Conservation (phyloP, 2,888 invertebrate species). For the Amiota mariae region DNA sequence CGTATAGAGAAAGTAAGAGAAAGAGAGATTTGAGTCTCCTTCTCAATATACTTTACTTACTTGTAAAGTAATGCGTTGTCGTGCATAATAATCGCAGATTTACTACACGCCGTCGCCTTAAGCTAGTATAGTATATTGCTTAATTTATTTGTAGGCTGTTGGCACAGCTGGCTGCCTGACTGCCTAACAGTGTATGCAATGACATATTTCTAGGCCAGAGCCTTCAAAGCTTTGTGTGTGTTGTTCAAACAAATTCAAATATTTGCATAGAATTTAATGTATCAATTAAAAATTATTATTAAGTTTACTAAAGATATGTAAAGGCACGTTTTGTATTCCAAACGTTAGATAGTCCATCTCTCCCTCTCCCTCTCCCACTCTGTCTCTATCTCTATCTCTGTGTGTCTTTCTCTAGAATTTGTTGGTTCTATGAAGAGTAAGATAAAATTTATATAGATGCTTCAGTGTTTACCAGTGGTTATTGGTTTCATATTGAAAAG, state of each 20-base stretch:
- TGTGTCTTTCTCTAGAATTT: too few relatives aligned
- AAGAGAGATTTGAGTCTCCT: too few relatives aligned
- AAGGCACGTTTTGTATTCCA: slow-evolving; percentile 65
- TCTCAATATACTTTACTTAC: too few relatives aligned
- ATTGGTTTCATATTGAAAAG: slow-evolving; percentile 68
- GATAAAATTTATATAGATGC: neutral
- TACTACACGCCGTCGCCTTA: slow-evolving; percentile 42
- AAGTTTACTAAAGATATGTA: slow-evolving; percentile 71
- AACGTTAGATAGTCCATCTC: too few relatives aligned
- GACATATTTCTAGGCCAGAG: neutral
- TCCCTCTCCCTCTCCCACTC: neutral
- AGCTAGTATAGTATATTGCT: neutral
- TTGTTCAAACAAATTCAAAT: slow-evolving; percentile 45
- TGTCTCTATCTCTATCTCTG: too few relatives aligned
- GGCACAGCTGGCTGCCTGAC: neutral
- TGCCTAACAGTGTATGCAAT: slow-evolving; percentile 1
- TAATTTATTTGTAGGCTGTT: neutral
- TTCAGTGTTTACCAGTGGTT: slow-evolving; percentile 62
- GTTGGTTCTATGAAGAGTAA: neutral
- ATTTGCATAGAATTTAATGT: slow-evolving; percentile 72
- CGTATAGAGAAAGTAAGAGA: too few relatives aligned
- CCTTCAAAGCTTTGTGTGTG: slow-evolving; percentile 1
- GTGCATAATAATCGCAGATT: slow-evolving; percentile 64
- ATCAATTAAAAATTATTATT: slow-evolving; percentile 74
- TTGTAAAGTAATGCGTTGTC: slow-evolving; percentile 33